A percentile compares a stretch with the other conserved stretches of the same genome.
phyloP scores from a whole-genome alignment of 2,888 invertebrate species.

The Pterobdella sp. region DNA sequence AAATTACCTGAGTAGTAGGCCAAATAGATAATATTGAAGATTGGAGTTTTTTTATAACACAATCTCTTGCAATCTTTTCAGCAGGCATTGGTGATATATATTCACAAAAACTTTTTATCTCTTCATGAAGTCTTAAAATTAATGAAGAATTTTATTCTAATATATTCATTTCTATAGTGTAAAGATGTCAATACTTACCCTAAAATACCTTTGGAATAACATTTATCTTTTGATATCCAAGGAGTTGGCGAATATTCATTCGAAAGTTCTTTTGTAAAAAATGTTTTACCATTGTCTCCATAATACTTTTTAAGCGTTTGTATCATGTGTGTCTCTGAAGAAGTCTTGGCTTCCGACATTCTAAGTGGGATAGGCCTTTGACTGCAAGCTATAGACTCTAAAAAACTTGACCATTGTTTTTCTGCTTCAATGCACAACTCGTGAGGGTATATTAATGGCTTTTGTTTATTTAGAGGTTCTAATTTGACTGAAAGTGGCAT shows the following conservation, averaged over 20 bases:
- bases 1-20: constrained; percentile 34
- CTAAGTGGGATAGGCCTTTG: not conserved
- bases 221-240: constrained; percentile 19
- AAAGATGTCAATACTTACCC: constrained; percentile 23
- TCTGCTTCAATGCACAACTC: constrained; percentile 23
- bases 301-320: not conserved
- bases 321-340: not conserved
- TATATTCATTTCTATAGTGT: not conserved
- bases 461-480: not conserved
- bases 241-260: constrained; percentile 9
- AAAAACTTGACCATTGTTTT: constrained; percentile 27
- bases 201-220: constrained; percentile 20
- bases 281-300: not conserved
- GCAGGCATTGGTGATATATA: constrained; percentile 37
- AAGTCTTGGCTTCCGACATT: not conserved
- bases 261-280: not conserved
- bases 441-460: constrained; percentile 17
- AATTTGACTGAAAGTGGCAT: not conserved
- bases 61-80: constrained; percentile 34
- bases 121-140: constrained; percentile 34
- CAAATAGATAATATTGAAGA: constrained; percentile 34
- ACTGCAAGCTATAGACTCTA: constrained; percentile 14
- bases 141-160: not conserved
- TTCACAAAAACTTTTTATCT: constrained; percentile 36
- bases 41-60: constrained; percentile 34